Evolutionary conservation across 2,888 invertebrate genomes (phyloP), one percentile per base, ranked within the genome.

Genomic region (Conomelus anceps): DNA sequence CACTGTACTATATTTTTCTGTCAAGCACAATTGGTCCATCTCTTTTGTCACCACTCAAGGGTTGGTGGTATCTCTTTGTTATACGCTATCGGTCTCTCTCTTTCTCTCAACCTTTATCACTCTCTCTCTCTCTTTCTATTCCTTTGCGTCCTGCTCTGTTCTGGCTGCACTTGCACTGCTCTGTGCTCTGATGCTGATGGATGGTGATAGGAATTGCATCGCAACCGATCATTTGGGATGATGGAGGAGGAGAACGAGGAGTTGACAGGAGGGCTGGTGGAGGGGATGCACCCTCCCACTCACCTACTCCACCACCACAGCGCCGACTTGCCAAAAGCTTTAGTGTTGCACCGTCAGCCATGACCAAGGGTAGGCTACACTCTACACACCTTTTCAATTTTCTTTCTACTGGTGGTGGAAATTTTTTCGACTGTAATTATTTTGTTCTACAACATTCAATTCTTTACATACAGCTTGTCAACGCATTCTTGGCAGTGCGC

Each of bases 301-400:
- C 96, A 91, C 96, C 96, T 91, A 97, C 97, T 92, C 97, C 97
- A 92, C 97, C 98, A 92, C 95, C 97, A 92, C 97, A 97, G 94
- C 95, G 98, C 92, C 96, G 98, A 92, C 95, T 98, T 93, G 97
- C 98, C 92, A 98, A 98, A 95, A 98, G 97, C 94, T 98, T 98
- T 95, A 97, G 97, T 94, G 97, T 97, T 92, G 96, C 97, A 92
- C 96, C 97, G 92, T 95, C 96, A 92, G 94, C 95, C 92, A 94
- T 94, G 91, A 94, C 94, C 92, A 95, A 95, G 95, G 95, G 95
- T 95, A 94, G 63, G 63, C 26, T 11, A 63, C 3, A 63, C n/a
- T n/a, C n/a, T 0, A 63, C 63, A 9, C 9, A 9, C 17, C 13
- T 13, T 34, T 34, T 17, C 3, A 34, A 34, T 34, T 34, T 34